Percentiles rank a stretch among this genome's conserved stretches.
These are phyloP conservation scores for Polydrusus tereticollis DNA, from an alignment of 2,888 invertebrate genomes.

Conservation along the genomic window DNA sequence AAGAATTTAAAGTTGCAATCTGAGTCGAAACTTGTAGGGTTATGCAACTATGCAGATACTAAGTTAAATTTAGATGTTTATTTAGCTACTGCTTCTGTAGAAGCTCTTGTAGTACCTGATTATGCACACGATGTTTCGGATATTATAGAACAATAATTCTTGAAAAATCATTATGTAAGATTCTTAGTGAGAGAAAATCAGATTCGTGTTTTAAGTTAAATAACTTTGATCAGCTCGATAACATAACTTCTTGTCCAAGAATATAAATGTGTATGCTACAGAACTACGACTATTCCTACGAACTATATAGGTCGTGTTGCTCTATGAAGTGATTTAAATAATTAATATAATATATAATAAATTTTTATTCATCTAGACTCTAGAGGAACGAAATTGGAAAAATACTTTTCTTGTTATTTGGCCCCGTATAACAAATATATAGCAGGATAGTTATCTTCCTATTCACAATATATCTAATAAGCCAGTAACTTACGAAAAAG, in stretches of 20 bases:
- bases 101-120: slow-evolving; percentile 49
- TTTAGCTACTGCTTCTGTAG: slow-evolving; percentile 34
- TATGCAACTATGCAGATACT: slow-evolving; percentile 28
- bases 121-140: slow-evolving; percentile 45
- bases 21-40: no score
- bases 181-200: slow-evolving; percentile 41
- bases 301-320: slow-evolving; percentile 38
- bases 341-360: not conserved
- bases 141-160: slow-evolving; percentile 49
- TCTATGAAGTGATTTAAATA: slow-evolving; percentile 11
- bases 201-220: slow-evolving; percentile 34
- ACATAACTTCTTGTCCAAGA: slow-evolving; percentile 4
- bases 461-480: slow-evolving; percentile 34
- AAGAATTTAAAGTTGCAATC: slow-evolving; percentile 23
- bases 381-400: slow-evolving; percentile 31
- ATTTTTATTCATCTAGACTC: slow-evolving; percentile 36
- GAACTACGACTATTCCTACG: slow-evolving; percentile 38
- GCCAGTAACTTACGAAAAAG: slow-evolving; percentile 38
- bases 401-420: slow-evolving; percentile 34
- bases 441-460: slow-evolving; percentile 17
- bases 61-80: slow-evolving; percentile 33
- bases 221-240: not conserved
- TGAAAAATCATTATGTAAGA: slow-evolving; percentile 39
- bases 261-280: slow-evolving; percentile 21
- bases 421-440: slow-evolving; percentile 32